Evolutionary conservation across 2,888 invertebrate genomes (phyloP), one percentile per base, ranked within the genome.

Genomic region (Drosophila stalkeri): DNA sequence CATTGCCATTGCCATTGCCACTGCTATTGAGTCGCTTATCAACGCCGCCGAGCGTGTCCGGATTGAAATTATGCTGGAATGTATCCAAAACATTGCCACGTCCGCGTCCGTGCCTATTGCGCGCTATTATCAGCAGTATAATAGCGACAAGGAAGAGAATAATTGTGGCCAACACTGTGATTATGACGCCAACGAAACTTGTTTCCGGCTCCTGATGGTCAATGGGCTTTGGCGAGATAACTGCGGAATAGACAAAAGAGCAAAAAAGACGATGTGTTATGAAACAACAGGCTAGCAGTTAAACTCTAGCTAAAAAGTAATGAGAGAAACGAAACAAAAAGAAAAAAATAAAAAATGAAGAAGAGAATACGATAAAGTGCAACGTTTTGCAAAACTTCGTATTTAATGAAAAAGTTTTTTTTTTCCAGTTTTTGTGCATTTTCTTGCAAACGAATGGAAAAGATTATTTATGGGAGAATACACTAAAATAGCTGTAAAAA

Each of bases 151-250:
- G 94, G 89, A 96, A 94, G 75, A 96, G 93, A 87, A 96, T 96
- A 85, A 96, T 95, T 60, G 96, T 96, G 49, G 96, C 95, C 84
- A 96, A 94, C 65, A 95, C 94, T 57, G 96, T 96, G 86, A 96
- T 96, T 89, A 96, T 94, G 82, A 95, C 94, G 75, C 95, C 95
- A 83, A 95, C 95, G 74, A 93, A 93, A 92, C 95, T 94, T 75
- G 94, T 94, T 91, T 94, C 94, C 76, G 94, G 94, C 84, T 94
- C 94, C 71, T 63, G 80, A 76, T 94, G 93, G 89, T 94, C 94
- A 90, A 94, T 93, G 93, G 94, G 94, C 93, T 94, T 93, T 82
- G 94, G 94, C 60, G 92, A 92, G 86, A 93, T 91, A 63, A 93
- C 93, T 93, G 78, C 35, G 23, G 5, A 37, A 39, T 44, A 64